Evolutionary conservation across 37 sponge, comb jelly and placozoan species (phyloP), one percentile per base, ranked within the genome.

Genomic region (Ianthella basta): DNA sequence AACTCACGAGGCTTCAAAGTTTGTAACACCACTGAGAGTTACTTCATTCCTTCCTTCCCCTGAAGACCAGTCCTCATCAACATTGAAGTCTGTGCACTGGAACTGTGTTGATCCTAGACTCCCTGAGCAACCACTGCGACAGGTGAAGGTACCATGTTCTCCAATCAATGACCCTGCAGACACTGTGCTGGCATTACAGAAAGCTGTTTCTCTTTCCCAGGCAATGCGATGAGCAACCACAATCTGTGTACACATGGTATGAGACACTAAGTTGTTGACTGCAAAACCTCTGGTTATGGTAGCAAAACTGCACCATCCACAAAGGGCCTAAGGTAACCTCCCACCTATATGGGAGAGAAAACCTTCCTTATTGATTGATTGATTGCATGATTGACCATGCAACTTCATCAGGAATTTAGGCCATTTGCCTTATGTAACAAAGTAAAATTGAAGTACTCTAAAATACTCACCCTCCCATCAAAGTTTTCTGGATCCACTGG

Each of bases 1-100:
- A 24, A 85, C 85, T 85, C 39, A 85, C 85, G 85, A 59, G 20
- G 85, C 85, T 74, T 73, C 77, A 85, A 85, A 85, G 60, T 21
- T 32, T 32, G 84, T 1, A 36, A 36, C 24, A n/a, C n/a, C n/a
- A n/a, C n/a, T n/a, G 25, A 36, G 44, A 27, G 27, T 79, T 33
- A 30, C 30, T 0, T 27, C 40, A 39, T 80, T 65, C 0, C 69
- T 79, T 37, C 80, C 67, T 34, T 80, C 86, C 27, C 86, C 86
- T 12, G 80, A 27, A 0, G 66, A 41, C 86, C 86, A 86, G 68
- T 86, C 86, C 56, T 86, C 86, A 65, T 20, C 21, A 38, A 23
- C 57, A 63, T 69, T 79, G 27, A 80, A 86, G 38, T 86, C 86
- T 50, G 86, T 86, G 38, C 86, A 86, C 54, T 80, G 64, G 70